phyloP scores from a whole-genome alignment of 2,797 vertebrate species.

The Macroramphosus scolopax region DNA sequence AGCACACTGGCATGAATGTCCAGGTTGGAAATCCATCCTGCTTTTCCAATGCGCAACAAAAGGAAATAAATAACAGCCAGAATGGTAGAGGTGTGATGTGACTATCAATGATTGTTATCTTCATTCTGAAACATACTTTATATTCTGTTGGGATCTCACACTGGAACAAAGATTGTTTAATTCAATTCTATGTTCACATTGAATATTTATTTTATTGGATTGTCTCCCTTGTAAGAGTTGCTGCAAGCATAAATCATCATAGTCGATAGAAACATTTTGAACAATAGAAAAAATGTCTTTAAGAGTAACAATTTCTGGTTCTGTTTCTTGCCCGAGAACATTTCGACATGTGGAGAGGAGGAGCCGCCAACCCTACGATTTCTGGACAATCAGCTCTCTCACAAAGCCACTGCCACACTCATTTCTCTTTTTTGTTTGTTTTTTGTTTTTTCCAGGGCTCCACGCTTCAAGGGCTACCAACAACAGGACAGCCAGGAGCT shows the following conservation, averaged over 20 bases:
- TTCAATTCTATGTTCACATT: no score
- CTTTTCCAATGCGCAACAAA: slow-evolving; percentile 2
- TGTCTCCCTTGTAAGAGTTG: no score
- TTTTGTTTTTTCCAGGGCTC: slow-evolving; percentile 78
- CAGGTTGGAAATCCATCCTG: slow-evolving; percentile 2
- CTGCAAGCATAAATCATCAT: neutral
- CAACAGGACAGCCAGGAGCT: slow-evolving; percentile 99
- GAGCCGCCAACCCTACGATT: no score
- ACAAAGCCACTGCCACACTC: no score
- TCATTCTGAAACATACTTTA: neutral
- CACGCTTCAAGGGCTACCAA: slow-evolving; percentile 95
- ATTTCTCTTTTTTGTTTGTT: neutral
- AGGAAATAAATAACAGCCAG: neutral
- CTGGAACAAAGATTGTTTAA: no score
- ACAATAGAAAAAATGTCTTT: no score
- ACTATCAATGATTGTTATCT: neutral
- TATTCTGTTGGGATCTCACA: no score
- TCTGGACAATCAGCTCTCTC: no score
- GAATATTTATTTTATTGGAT: no score
- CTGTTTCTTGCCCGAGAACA: no score
- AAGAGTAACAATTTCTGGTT: no score
- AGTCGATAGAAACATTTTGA: neutral
- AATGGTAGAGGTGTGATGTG: neutral
- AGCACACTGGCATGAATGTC: slow-evolving; percentile 19
- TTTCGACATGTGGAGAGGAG: no score